Conservation (phyloP, 2,888 invertebrate species). For the Mechanitis mazaeus region DNA sequence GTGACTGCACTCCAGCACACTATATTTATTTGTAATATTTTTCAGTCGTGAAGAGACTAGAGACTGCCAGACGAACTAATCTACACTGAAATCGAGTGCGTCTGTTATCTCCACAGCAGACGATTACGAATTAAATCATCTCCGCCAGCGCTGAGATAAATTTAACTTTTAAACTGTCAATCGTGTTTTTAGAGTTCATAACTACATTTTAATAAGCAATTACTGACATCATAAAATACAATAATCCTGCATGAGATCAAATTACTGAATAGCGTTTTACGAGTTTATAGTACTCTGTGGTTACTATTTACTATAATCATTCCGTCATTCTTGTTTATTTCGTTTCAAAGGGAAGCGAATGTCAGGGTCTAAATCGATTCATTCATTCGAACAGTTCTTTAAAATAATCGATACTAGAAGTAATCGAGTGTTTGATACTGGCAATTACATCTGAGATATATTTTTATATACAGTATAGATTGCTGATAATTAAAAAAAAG, state of each 20-base stretch:
- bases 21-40: slow-evolving; percentile 34
- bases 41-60: slow-evolving; percentile 42
- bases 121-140: slow-evolving; percentile 23
- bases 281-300: too few species aligned
- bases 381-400: background rate
- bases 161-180: slow-evolving; percentile 9
- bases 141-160: slow-evolving; percentile 11
- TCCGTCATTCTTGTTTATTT: slow-evolving; percentile 17
- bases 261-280: slow-evolving; percentile 13
- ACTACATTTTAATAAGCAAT: slow-evolving; percentile 13
- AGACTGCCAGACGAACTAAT: slow-evolving; percentile 70
- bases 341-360: slow-evolving; percentile 23
- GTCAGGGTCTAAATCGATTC: background rate
- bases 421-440: background rate
- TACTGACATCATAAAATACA: slow-evolving; percentile 12
- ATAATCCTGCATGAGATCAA: slow-evolving; percentile 15
- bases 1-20: slow-evolving; percentile 11
- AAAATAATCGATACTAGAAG: background rate
- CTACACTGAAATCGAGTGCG: slow-evolving; percentile 78
- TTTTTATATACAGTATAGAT: too few species aligned
- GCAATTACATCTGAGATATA: too few species aligned
- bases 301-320: slow-evolving; percentile 2
- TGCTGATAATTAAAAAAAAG: too few species aligned
- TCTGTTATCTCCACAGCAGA: slow-evolving; percentile 40
- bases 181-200: slow-evolving; percentile 19